Conservation (phyloP, 2,113 vertebrate genomes). For the Ophiodon elongatus region DNA sequence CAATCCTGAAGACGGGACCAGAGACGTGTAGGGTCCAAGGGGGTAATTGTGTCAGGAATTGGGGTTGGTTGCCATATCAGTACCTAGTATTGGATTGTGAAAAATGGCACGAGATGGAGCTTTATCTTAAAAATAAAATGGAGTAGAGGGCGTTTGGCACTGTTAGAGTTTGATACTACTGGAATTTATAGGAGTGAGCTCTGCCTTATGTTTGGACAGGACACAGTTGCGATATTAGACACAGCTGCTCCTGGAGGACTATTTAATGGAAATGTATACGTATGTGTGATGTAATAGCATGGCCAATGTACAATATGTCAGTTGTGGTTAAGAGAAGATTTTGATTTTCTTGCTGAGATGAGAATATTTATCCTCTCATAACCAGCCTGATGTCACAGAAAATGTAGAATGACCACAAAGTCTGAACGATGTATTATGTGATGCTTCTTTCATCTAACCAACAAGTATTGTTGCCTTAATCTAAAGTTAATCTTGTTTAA, state of each 20-base stretch:
- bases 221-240: slow-evolving; percentile 12
- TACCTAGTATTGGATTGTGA: slow-evolving; percentile 19
- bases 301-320: background rate
- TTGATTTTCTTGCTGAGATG: background rate
- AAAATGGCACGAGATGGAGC: slow-evolving; percentile 25
- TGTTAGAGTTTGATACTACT: slow-evolving; percentile 34
- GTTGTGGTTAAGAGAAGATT: background rate
- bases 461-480: background rate
- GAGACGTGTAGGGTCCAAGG: slow-evolving; percentile 42
- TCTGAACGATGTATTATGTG: background rate
- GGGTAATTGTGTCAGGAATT: slow-evolving; percentile 72
- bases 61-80: slow-evolving; percentile 49
- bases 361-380: background rate
- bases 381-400: background rate
- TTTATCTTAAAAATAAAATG: slow-evolving; percentile 25
- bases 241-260: slow-evolving; percentile 36
- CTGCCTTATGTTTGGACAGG: slow-evolving; percentile 30
- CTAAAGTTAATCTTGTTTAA: background rate
- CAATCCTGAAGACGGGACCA: slow-evolving; percentile 54
- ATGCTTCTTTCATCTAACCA: background rate
- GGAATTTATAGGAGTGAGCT: slow-evolving; percentile 31
- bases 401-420: background rate
- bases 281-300: background rate
- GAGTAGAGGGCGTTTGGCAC: slow-evolving; percentile 9
- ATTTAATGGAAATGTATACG: slow-evolving; percentile 8